A percentile compares a stretch with the other conserved stretches of the same genome.
phyloP scores from a whole-genome alignment of 64 coral and sea anemone species.

The Trachythela sp. region DNA sequence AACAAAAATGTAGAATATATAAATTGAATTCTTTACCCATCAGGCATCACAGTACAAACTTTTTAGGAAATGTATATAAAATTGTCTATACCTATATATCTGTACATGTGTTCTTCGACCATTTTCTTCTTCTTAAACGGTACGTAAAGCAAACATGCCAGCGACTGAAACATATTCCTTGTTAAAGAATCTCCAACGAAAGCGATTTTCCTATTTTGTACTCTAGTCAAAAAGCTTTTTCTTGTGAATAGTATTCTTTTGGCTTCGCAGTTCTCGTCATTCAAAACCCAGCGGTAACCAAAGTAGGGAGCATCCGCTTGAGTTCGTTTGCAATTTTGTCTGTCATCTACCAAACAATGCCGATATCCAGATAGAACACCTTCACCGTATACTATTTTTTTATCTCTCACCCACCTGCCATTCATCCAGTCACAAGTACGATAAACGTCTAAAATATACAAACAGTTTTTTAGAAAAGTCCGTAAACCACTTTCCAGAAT shows the following conservation, averaged over 20 bases:
- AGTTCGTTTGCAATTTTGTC: constrained; percentile 12
- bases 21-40: background rate
- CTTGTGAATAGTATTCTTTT: background rate
- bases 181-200: constrained; percentile 28
- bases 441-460: background rate
- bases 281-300: background rate
- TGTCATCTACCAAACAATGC: background rate
- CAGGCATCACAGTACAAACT: no score
- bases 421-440: background rate
- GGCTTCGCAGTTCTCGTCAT: background rate
- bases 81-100: background rate
- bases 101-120: background rate
- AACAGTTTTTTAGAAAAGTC: background rate
- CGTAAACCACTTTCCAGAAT: no score
- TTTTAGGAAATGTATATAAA: no score
- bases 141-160: constrained; percentile 19
- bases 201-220: constrained; percentile 1
- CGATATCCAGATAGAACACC: background rate
- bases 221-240: background rate
- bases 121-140: background rate
- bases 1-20: background rate
- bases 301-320: background rate
- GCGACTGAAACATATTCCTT: constrained; percentile 23
- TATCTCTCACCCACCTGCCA: constrained; percentile 25
- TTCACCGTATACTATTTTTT: background rate